Evolutionary conservation across 2,797 vertebrate genomes (phyloP), one percentile per base, ranked within the genome.

Genomic region (Tinamus major): DNA sequence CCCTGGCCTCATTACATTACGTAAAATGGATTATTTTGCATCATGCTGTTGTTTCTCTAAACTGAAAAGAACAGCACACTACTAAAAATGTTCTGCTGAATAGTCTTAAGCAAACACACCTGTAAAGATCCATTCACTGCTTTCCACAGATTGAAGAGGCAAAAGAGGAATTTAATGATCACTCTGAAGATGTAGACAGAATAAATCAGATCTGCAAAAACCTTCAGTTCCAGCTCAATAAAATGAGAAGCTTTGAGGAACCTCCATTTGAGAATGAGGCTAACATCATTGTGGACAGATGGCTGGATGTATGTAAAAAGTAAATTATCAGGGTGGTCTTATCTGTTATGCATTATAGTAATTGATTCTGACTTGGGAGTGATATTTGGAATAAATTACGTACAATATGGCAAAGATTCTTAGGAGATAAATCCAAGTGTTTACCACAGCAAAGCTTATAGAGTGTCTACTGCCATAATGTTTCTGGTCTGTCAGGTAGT

Each of bases 251-350:
- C 94, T 99, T 98, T 95, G 97, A 97, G 21, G 98, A 99, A 61
- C 96, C 98, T 19, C 98, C 98, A 0, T 99, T 99, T 21, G 98
- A 99, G 93, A 97, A 97, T 4, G 99, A 99, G 93, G 98, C 99
- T 39, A 98, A 99, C 78, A 31, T 97, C 7, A 98, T 99, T 89
- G 98, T 99, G 97, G 99, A 99, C 97, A 98, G 96, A 97, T 99
- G 99, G 99, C 98, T 99, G 96, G 99, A 99, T 93, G 99, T 99
- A 98, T 95, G 99, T 98, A 92, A 92, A 95, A 95, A 93, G 68
- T 92, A 91, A 95, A 90, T 93, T 87, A 82, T 96, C 87, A 75
- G 92, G 56, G 89, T 67, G 94, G 51, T 91, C 70, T 96, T 97
- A 86, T 91, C 96, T 97, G 76, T 92, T 91, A 67, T 91, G 94